Evolutionary conservation across 2,797 vertebrate genomes (phyloP).

Genomic region (Lagocephalus sceleratus): DNA sequence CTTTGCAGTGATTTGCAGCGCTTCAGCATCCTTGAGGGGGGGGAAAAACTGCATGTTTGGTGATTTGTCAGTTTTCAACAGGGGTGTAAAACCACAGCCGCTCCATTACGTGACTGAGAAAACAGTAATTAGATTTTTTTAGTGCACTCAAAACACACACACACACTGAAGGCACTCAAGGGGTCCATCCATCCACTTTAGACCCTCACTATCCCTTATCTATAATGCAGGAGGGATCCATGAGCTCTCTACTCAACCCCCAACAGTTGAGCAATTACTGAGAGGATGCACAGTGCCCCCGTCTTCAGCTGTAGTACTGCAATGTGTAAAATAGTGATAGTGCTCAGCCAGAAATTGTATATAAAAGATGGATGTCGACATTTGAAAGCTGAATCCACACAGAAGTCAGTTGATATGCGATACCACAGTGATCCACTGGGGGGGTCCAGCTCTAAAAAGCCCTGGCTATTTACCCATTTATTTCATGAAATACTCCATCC

Average conservation of each 20-base stretch:
- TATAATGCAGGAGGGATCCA: slow-evolving; percentile 54
- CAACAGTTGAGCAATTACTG: slow-evolving; percentile 28
- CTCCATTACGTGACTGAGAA: slow-evolving; percentile 5
- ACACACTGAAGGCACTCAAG: slow-evolving; percentile 43
- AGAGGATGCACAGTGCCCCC: slow-evolving; percentile 8
- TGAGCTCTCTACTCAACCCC: slow-evolving; percentile 36
- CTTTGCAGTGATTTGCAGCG: no score
- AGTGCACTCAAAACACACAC: slow-evolving; percentile 21
- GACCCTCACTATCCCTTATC: slow-evolving; percentile 51
- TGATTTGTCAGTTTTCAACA: neutral
- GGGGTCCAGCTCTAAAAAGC: no score
- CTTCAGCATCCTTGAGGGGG: no score
- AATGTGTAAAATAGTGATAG: neutral
- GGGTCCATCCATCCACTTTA: slow-evolving; percentile 49
- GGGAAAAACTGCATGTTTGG: neutral
- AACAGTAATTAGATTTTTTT: slow-evolving; percentile 27
- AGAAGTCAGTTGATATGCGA: no score
- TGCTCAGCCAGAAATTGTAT: no score
- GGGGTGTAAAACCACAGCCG: slow-evolving; percentile 7
- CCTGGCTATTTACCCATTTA: no score
- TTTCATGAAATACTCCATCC: no score
- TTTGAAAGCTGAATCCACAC: no score
- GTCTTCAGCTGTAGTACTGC: slow-evolving; percentile 8
- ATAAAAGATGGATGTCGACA: no score
- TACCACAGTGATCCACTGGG: no score